Base-by-base conservation (phyloP, 1,140 invertebrate genomes). In the Pseudachorutes palmiensis region DNA sequence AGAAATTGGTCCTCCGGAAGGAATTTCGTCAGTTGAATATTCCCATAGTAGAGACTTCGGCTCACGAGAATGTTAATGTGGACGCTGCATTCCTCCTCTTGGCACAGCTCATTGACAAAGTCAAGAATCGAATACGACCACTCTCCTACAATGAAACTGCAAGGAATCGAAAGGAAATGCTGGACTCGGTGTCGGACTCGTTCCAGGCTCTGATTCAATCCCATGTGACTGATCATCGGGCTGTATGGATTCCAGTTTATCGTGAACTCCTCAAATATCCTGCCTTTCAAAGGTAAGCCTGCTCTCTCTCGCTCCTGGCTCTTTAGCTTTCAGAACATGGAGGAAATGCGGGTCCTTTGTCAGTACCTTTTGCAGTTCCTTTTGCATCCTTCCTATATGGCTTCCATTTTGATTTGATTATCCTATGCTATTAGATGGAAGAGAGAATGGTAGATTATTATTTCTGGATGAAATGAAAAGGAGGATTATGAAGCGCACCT, bases 41-140 rank as follows among this genome's bases (percentile, higher is more conserved):
- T 72, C 86, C 90, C 0, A 80, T 98, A 51, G 87, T 98, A 36
- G 95, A 98, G 82, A 95, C 94, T 0, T 97, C 94, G 16, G 88
- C 94, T 9, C 93, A 97, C 76, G 91, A 97, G 76, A 97, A 96
- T 78, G 92, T 98, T 58, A 99, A 98, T 79, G 90, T 97, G 22
- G 95, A 98, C 76, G 80, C 91, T 69, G 91, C 94, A 9, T 98
- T 98, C 79, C 84, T 97, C 75, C 83, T 92, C 57, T 78, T 97
- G 32, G 94, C 93, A 28, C 93, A 97, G 79, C 85, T 96, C 78
- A 88, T 97, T 67, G 94, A 98, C 77, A 83, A 85, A 72, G 84
- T 83, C 24, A 86, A 85, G 76, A 81, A 82, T 36, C 82, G 86
- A 30, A 83, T 82, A 75, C 87, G 88, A 76, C 85, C 94, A 64